Conservation (phyloP, 1,140 invertebrate species). For the Pissodes strobi region DNA sequence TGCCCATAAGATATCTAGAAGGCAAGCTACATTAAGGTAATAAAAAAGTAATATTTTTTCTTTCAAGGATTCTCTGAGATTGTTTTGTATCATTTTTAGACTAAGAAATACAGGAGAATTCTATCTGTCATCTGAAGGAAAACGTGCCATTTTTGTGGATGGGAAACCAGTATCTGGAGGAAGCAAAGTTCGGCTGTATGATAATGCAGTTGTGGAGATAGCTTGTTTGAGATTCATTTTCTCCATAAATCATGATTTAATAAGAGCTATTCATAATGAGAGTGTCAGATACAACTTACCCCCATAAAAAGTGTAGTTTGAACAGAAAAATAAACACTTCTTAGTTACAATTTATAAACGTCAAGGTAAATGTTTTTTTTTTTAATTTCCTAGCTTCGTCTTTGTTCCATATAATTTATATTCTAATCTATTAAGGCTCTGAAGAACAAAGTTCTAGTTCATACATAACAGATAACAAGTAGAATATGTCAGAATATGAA, state of each 20-base stretch:
- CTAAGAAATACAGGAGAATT: constrained; percentile 92
- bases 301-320: constrained; percentile 25
- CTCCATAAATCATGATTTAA: constrained; percentile 89
- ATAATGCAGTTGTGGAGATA: constrained; percentile 95
- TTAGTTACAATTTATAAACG: too few species aligned
- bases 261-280: constrained; percentile 59
- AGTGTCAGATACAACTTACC: constrained; percentile 50
- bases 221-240: constrained; percentile 90
- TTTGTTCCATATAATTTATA: too few species aligned
- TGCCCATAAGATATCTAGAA: constrained; percentile 80
- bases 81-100: constrained; percentile 63
- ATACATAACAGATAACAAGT: too few species aligned
- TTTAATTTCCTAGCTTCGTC: too few species aligned
- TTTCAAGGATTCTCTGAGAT: constrained; percentile 8
- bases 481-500: too few species aligned
- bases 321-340: not conserved
- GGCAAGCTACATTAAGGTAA: constrained; percentile 72
- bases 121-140: constrained; percentile 93
- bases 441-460: too few species aligned
- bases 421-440: too few species aligned
- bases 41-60: not conserved
- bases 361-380: not conserved
- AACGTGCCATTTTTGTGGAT: constrained; percentile 91
- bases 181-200: constrained; percentile 84
- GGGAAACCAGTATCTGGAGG: constrained; percentile 85